Evolutionary conservation across 2,113 vertebrate species (phyloP).

Genomic region (Pionites leucogaster): DNA sequence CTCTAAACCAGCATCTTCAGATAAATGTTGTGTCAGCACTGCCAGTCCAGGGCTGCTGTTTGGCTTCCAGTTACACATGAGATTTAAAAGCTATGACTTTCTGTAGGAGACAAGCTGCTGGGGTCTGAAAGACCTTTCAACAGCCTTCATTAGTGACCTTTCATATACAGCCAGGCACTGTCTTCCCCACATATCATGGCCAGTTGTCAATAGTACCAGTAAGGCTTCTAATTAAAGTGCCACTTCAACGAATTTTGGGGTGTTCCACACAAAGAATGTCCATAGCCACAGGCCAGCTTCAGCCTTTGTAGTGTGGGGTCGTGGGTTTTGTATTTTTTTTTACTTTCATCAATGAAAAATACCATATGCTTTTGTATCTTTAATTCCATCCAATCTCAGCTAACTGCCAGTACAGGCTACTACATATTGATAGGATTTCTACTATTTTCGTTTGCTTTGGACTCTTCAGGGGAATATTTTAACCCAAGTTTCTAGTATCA

Average conservation of each 20-base stretch:
- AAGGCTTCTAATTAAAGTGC: neutral
- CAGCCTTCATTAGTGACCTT: neutral
- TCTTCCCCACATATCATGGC: neutral
- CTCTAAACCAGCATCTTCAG: neutral
- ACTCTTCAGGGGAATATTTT: neutral
- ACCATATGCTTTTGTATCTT: neutral
- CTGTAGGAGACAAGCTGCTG: neutral
- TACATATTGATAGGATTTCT: neutral
- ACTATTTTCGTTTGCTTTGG: neutral
- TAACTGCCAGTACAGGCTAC: neutral
- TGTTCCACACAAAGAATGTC: neutral
- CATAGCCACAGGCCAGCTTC: neutral
- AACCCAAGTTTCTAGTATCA: neutral
- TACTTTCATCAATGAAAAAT: neutral
- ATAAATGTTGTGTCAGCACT: neutral
- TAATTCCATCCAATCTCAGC: neutral
- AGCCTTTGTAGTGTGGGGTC: neutral
- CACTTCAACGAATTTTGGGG: neutral
- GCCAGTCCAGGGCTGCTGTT: neutral
- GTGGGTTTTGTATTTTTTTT: neutral
- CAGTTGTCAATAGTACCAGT: neutral
- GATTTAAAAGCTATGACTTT: neutral
- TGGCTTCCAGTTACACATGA: neutral
- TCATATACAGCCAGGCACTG: neutral
- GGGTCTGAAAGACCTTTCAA: neutral